These are phyloP conservation scores for Druon quercuslanigerum DNA, from an alignment of 1,140 invertebrate genomes.

Conservation along the genomic window DNA sequence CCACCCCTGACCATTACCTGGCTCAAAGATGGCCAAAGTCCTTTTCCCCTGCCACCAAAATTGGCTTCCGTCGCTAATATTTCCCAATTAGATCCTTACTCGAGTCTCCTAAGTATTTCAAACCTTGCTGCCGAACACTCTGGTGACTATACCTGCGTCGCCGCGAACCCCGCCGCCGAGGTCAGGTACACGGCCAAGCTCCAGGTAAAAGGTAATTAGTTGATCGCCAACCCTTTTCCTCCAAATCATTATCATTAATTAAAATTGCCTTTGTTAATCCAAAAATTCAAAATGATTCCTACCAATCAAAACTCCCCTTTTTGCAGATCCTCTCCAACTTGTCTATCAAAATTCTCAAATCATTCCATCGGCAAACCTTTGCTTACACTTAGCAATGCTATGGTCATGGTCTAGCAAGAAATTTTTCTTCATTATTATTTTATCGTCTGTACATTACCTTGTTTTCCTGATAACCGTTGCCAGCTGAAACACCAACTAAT, in stretches of 20 bases:
- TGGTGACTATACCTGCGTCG: constrained; percentile 89
- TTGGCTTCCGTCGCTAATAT: constrained; percentile 80
- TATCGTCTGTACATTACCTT: constrained; percentile 43
- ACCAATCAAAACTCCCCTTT: background rate
- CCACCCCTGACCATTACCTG: constrained; percentile 85
- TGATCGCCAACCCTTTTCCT: constrained; percentile 66
- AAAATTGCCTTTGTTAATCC: constrained; percentile 59
- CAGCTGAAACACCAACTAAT: constrained; percentile 40
- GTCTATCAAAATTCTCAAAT: background rate
- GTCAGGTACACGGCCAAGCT: constrained; percentile 88
- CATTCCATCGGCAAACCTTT: constrained; percentile 33
- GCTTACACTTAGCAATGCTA: constrained; percentile 41
- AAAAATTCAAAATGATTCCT: constrained; percentile 51
- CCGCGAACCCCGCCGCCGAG: constrained; percentile 86
- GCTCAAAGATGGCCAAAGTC: constrained; percentile 84
- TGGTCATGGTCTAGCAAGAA: constrained; percentile 40
- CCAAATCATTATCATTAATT: constrained; percentile 36
- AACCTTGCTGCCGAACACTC: constrained; percentile 84
- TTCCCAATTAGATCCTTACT: constrained; percentile 84
- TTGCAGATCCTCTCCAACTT: constrained; percentile 14
- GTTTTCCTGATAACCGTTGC: constrained; percentile 25
- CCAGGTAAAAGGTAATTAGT: constrained; percentile 88
- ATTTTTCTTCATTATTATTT: constrained; percentile 12
- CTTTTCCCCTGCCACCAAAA: constrained; percentile 78
- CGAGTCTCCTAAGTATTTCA: constrained; percentile 86